phyloP scores from a whole-genome alignment of 1,140 invertebrate species.

The Laodelphax striatellus region DNA sequence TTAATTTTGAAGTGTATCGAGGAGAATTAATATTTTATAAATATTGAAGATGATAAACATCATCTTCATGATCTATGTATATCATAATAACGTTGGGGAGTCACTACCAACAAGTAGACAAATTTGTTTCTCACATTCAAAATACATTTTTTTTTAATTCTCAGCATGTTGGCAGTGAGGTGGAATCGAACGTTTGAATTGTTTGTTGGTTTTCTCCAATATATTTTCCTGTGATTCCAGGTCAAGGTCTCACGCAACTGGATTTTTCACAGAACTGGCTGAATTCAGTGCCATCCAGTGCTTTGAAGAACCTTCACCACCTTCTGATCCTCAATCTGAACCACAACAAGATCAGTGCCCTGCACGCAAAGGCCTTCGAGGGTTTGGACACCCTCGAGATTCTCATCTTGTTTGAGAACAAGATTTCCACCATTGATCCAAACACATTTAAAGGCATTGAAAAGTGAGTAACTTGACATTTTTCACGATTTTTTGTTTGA shows the following conservation, averaged over 20 bases:
- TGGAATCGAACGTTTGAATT: no score
- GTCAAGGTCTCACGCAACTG: conserved; percentile 67
- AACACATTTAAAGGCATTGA: conserved; percentile 75
- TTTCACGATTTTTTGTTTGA: no score
- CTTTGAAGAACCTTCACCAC: conserved; percentile 64
- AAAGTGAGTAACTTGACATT: conserved; percentile 49
- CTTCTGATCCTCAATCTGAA: conserved; percentile 80
- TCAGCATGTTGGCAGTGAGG: no score
- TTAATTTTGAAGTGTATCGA: no score
- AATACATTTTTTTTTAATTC: no score
- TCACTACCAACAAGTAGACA: no score
- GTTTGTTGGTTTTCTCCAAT: background rate
- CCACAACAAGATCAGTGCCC: conserved; percentile 67
- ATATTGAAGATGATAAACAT: no score
- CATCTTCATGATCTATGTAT: no score
- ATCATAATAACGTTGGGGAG: no score
- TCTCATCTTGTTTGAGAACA: conserved; percentile 78
- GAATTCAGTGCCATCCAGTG: conserved; percentile 60
- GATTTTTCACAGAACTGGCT: conserved; percentile 73
- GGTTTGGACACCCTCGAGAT: conserved; percentile 76
- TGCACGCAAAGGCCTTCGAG: conserved; percentile 67
- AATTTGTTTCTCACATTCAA: no score
- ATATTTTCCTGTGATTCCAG: conserved; percentile 34
- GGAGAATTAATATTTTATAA: no score
- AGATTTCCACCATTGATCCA: conserved; percentile 59